Base-by-base conservation (phyloP, 1,140 invertebrate species). In the Pissodes strobi region DNA sequence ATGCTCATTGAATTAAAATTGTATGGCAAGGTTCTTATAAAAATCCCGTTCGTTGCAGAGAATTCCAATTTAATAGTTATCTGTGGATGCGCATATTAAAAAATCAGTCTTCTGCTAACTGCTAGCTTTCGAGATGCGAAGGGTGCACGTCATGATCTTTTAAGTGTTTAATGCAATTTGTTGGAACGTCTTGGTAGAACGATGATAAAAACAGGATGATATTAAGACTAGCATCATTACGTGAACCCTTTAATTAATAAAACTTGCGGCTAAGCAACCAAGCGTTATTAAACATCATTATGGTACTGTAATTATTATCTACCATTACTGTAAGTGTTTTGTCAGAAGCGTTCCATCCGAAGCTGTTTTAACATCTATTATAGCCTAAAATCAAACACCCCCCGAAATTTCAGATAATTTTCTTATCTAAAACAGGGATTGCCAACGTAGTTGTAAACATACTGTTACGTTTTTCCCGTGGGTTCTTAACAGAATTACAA, bases 111-210 rank as follows among this genome's bases (percentile, higher is more conserved):
- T 43, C 39, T 49, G 19, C 18, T 49, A 49, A 49, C 19, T 49
- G 19, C 19, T 17, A 25, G 22, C 12, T 23, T 49, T 49, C 46
- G n/a, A n/a, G 12, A 23, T 25, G 12, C 1, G 18, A 23, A 49
- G 46, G 46, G 46, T 49, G 39, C 39, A 43, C 39, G 39, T 15
- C 17, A 43, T 8, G 10, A 17, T 43, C 10, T 8, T 43, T 49
- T 22, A 48, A 48, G 0, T 22, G 19, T 17, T 49, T 25, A 22
- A 17, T 10, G 46, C 19, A 49, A 23, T 49, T 49, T 23, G 19
- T 49, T 43, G 39, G 39, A 49, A 49, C 46, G 46, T 49, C 46
- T 49, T 49, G 22, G 12, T 49, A 22, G 23, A 49, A 49, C 18
- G 18, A 25, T 49, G 46, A 49, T 49, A 25, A 49, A 49, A 18